Conservation (phyloP, 2,113 vertebrate species). For the Saccopteryx bilineata region DNA sequence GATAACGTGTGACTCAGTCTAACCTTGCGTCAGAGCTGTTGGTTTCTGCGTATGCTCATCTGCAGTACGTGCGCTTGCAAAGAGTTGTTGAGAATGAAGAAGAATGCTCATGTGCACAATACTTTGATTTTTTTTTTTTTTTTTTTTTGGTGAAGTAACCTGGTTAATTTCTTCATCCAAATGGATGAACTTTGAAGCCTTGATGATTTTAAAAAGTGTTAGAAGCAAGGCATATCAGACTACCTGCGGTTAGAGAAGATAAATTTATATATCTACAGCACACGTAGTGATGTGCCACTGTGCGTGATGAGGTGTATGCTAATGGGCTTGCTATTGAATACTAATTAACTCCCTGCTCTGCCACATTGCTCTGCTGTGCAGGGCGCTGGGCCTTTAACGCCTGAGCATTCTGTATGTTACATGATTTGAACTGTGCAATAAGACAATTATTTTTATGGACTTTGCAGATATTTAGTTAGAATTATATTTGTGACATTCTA, state of each 20-base stretch:
- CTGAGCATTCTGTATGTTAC: conserved; percentile 25
- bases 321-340: not conserved
- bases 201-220: conserved; percentile 7
- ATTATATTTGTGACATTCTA: conserved; percentile 64
- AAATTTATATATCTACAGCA: not conserved
- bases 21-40: too few species aligned
- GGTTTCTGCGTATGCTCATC: not conserved
- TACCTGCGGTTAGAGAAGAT: not conserved
- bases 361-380: not conserved
- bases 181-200: not conserved
- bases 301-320: not conserved
- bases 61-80: too few species aligned
- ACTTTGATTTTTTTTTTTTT: too few species aligned
- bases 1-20: rapidly evolving
- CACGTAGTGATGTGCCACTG: rapidly evolving
- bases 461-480: conserved; percentile 72
- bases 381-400: conserved; percentile 43
- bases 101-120: not conserved
- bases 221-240: not conserved
- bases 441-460: not conserved
- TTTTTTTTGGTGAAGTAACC: too few species aligned
- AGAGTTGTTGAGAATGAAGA: not conserved
- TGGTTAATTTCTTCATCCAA: not conserved
- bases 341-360: not conserved
- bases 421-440: not conserved